Conservation (phyloP, 2,888 invertebrate species). For the Lasioglossum lativentre region DNA sequence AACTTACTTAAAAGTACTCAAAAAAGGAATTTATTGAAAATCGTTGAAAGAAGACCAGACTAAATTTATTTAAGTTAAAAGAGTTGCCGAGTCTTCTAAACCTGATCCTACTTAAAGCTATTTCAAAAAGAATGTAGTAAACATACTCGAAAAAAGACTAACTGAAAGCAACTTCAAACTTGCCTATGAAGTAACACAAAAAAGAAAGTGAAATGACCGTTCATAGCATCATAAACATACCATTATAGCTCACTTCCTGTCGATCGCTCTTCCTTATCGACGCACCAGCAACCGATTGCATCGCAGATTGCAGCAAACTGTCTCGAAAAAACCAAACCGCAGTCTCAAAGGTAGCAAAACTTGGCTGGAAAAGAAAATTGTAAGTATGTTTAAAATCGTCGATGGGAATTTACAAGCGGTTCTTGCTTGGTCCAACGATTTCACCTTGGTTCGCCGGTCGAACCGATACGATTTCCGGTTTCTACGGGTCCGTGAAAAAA, state of each 20-base stretch:
- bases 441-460: slow-evolving; percentile 33
- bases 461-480: slow-evolving; percentile 26
- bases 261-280: slow-evolving; percentile 13
- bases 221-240: neutral
- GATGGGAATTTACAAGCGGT: neutral
- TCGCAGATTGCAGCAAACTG: neutral
- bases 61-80: neutral
- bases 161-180: neutral
- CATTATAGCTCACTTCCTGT: neutral
- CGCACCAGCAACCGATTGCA: neutral
- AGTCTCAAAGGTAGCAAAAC: neutral
- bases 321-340: neutral
- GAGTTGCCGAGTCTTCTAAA: neutral
- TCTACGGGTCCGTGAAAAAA: neutral
- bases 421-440: slow-evolving; percentile 28
- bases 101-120: neutral
- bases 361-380: neutral
- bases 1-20: neutral
- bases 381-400: neutral
- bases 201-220: neutral
- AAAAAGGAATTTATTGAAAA: neutral
- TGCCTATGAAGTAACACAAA: neutral
- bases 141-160: neutral
- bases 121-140: neutral
- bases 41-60: neutral